Base-by-base conservation (phyloP, 1,140 invertebrate species). In the Agrilus planipennis region DNA sequence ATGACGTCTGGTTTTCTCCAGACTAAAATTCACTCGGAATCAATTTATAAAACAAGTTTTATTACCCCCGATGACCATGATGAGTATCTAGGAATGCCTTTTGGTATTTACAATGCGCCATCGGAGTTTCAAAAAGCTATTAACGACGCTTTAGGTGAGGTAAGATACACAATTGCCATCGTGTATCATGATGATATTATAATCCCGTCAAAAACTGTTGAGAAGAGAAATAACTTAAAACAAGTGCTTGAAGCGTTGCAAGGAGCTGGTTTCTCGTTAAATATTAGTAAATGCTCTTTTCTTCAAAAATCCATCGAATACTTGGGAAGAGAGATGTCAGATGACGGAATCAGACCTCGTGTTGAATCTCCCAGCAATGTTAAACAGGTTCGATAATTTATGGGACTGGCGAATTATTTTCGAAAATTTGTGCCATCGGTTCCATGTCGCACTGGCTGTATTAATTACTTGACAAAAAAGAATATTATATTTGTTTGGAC, bases 1-100 rank as follows among this genome's bases (percentile, higher is more conserved):
- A 51, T 51, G 41, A 47, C 40, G 49, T 47, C 54, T 55, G 53
- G 46, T 42, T 50, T 57, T 45, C 45, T 45, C 41, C 46, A 53
- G 17, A 38, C 52, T 9, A 10, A 17, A 14, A 35, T 53, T 7
- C 11, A 40, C 1, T 21, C 46, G 35, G 29, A 44, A 7, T 46
- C 36, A 32, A 39, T 18, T 6, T 44, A 51, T 21, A 50, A 39
- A 14, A 38, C 40, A 9, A 32, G 39, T 17, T 50, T 46, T 41
- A 22, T 43, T n/a, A 43, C 42, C 27, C 45, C 37, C 14, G 15
- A 31, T 14, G 39, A 42, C 2, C 48, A 50, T 14, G 44, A 29
- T 22, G 41, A 45, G 41, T 50, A 44, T 19, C 25, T 50, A 23
- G 39, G 46, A 39, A 35, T 45, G 22, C 42, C 45, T 1, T 50